These are phyloP conservation scores for Meloidogyne hapla DNA, from an alignment of 1,140 invertebrate species.

Conservation along the genomic window DNA sequence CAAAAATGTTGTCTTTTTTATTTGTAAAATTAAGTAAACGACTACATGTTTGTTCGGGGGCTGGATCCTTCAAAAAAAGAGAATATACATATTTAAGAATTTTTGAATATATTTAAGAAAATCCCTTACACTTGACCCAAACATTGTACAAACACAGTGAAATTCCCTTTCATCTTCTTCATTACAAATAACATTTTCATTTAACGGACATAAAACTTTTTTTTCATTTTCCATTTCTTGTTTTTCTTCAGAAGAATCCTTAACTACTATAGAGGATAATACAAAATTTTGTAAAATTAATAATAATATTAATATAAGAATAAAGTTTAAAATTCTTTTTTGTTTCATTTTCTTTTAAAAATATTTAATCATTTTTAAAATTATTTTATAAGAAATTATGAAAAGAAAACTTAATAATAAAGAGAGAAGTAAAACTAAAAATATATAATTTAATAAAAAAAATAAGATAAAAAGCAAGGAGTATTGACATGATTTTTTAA, in stretches of 20 bases:
- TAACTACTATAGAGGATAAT: background rate
- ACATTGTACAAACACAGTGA: conserved; percentile 31
- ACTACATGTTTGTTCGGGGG: conserved; percentile 25
- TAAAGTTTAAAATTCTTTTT: background rate
- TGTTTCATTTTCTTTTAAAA: conserved; percentile 3
- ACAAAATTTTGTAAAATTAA: conserved; percentile 2
- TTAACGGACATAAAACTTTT: background rate
- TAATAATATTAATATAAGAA: background rate
- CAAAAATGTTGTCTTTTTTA: background rate
- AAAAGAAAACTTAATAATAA: no score
- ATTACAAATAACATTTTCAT: conserved; percentile 11
- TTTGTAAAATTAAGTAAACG: conserved; percentile 20
- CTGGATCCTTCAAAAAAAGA: conserved; percentile 7
- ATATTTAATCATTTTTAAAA: background rate
- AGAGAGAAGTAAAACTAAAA: no score
- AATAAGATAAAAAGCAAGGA: no score
- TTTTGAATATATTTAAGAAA: background rate
- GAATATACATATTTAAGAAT: no score
- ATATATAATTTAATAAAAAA: no score
- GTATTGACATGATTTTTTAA: no score
- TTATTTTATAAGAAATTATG: background rate
- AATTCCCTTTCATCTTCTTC: conserved; percentile 7
- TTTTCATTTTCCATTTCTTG: background rate
- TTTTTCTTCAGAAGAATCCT: background rate
- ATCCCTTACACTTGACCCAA: conserved; percentile 19